phyloP scores from a whole-genome alignment of 2,797 vertebrate genomes.

The Gastrophryne carolinensis region DNA sequence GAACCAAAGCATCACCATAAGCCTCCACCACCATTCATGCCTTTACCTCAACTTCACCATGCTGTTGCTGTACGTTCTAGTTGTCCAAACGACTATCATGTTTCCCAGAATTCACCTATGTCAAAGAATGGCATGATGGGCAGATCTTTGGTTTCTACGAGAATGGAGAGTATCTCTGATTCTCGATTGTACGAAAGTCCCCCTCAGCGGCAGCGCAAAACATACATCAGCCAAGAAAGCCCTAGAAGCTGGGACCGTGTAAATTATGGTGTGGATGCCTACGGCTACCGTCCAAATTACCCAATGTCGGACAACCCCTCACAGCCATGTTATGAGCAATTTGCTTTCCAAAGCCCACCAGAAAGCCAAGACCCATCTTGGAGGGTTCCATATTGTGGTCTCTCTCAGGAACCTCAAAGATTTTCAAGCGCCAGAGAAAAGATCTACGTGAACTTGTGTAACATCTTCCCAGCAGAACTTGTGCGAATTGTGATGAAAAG shows the following conservation, averaged over 20 bases:
- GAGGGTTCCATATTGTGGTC: conserved; percentile 73
- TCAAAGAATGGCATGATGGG: conserved; percentile 77
- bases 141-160: conserved; percentile 77
- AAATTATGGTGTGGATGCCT: conserved; percentile 66
- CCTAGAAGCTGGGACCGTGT: conserved; percentile 80
- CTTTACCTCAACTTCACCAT: conserved; percentile 82
- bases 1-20: conserved; percentile 81
- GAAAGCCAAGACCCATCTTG: conserved; percentile 84
- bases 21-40: conserved; percentile 78
- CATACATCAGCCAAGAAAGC: conserved; percentile 76
- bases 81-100: conserved; percentile 83
- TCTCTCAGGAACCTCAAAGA: conserved; percentile 74
- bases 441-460: conserved; percentile 88
- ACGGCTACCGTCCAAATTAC: conserved; percentile 79
- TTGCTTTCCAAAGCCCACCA: conserved; percentile 85
- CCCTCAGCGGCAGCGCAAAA: conserved; percentile 71
- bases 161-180: conserved; percentile 85
- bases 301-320: conserved; percentile 71
- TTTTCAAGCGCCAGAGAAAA: conserved; percentile 85
- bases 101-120: conserved; percentile 65
- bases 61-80: conserved; percentile 77
- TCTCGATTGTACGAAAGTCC: conserved; percentile 84
- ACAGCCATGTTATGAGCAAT: conserved; percentile 77
- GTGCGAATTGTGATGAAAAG: conserved; percentile 91
- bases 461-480: conserved; percentile 93